phyloP scores from a whole-genome alignment of 2,113 vertebrate species.

The Apus apus region DNA sequence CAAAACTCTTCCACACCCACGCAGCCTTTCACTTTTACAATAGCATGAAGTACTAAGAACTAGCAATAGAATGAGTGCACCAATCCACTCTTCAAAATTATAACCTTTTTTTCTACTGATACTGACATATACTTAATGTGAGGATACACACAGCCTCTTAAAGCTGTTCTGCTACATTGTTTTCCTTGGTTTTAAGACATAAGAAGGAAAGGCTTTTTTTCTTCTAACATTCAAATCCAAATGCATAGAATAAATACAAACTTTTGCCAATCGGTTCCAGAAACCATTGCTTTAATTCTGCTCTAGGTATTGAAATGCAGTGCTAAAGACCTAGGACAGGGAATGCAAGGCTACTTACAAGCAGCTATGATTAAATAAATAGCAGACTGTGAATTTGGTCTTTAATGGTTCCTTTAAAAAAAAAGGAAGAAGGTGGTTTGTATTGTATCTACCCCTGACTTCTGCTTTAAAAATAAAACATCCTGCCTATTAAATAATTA shows the following conservation, averaged over 20 bases:
- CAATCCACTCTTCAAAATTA: neutral
- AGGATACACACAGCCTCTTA: neutral
- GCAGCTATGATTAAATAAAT: neutral
- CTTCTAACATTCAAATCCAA: neutral
- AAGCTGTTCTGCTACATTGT: neutral
- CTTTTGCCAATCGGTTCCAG: too few relatives aligned
- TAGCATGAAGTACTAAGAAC: neutral
- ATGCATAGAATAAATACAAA: neutral
- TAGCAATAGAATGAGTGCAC: neutral
- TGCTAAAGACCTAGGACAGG: neutral
- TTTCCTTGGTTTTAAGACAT: neutral
- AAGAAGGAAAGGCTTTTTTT: neutral
- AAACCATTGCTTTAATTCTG: neutral
- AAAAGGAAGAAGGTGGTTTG: neutral
- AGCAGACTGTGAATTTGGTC: neutral
- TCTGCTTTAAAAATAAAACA: neutral
- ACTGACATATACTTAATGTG: neutral
- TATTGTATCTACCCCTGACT: neutral
- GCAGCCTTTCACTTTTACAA: constrained; percentile 13
- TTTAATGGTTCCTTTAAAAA: neutral
- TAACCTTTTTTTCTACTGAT: neutral
- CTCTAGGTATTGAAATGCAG: neutral
- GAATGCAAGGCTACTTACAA: neutral
- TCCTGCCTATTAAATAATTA: rapidly evolving
- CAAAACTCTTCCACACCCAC: neutral